Evolutionary conservation across 2,888 invertebrate genomes (phyloP).

Genomic region (Yponomeuta malinellus): DNA sequence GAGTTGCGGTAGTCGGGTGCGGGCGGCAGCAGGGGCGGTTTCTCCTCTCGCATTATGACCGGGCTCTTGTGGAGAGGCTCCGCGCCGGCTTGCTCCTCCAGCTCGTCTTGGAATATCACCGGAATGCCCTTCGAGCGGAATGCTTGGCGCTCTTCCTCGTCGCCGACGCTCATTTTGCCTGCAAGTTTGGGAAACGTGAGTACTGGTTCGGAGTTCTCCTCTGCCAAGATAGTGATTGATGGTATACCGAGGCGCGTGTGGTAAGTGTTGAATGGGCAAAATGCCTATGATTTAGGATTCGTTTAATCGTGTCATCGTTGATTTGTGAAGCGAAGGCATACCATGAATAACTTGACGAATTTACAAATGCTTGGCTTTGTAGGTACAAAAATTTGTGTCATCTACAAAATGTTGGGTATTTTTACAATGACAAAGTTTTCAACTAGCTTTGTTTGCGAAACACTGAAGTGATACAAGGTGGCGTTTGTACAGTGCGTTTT

Average conservation of each 20-base stretch:
- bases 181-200: conserved; percentile 31
- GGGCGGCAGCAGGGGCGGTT: conserved; percentile 92
- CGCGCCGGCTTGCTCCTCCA: conserved; percentile 93
- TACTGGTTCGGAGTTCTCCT: too few relatives aligned
- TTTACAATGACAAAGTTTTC: background rate
- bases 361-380: background rate
- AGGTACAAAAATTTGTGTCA: background rate
- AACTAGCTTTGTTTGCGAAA: background rate
- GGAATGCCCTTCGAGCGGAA: conserved; percentile 92
- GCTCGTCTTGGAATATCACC: conserved; percentile 97
- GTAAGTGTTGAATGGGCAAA: background rate
- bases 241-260: background rate
- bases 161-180: conserved; percentile 82
- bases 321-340: background rate
- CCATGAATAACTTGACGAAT: background rate
- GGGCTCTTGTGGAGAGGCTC: conserved; percentile 93
- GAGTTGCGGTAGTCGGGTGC: conserved; percentile 79
- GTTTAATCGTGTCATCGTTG: too few relatives aligned
- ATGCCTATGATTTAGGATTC: background rate
- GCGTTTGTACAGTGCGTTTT: background rate
- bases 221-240: background rate
- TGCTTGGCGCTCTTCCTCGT: conserved; percentile 88
- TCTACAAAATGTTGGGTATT: background rate
- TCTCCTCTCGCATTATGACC: conserved; percentile 95
- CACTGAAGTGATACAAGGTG: background rate